Evolutionary conservation across 2,888 invertebrate genomes (phyloP), one percentile per base, ranked within the genome.

Genomic region (Endomychus coccineus): DNA sequence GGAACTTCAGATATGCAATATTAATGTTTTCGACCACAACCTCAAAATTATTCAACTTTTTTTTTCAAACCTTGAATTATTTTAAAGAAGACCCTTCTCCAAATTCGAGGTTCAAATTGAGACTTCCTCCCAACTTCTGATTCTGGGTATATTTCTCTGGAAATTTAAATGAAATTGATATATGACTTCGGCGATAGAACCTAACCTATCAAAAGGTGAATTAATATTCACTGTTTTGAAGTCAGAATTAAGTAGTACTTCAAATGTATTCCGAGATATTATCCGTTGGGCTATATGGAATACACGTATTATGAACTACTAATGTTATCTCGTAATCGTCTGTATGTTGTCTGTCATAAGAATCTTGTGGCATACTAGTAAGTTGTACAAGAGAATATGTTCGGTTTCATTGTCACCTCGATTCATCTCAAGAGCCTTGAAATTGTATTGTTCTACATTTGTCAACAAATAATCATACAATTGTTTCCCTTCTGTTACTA

Each of bases 261-360:
- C 16, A 79, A 62, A 41, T 67, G 64, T 9, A 77, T n/a, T n/a
- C n/a, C n/a, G n/a, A 46, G 14, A 59, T 52, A 40, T 59, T 57
- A 33, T 63, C 62, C 7, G 49, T 52, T 4, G 57, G 51, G 32
- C 54, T 52, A 34, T 52, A 51, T 5, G 64, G 60, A 30, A 61
- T 62, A 38, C 63, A 74, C 59, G 56, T 66, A 45, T 76, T 75
- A n/a, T 77, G 71, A 17, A 82, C 74, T 10, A 83, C 71, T 22
- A 82, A 61, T 0, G 78, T 77, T 11, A 81, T 71, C 50, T 80
- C 77, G 58, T 80, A 81, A 52, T 79, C 78, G 43, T 80, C 78
- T 1, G 71, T 71, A 41, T 74, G 74, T 41, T 71, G 71, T 10
- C 70, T 67, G 45, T 77, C 75, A 45, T 77, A 74, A 1, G 69